Base-by-base conservation (phyloP, 1,140 invertebrate species). In the Platyscapa corneri region DNA sequence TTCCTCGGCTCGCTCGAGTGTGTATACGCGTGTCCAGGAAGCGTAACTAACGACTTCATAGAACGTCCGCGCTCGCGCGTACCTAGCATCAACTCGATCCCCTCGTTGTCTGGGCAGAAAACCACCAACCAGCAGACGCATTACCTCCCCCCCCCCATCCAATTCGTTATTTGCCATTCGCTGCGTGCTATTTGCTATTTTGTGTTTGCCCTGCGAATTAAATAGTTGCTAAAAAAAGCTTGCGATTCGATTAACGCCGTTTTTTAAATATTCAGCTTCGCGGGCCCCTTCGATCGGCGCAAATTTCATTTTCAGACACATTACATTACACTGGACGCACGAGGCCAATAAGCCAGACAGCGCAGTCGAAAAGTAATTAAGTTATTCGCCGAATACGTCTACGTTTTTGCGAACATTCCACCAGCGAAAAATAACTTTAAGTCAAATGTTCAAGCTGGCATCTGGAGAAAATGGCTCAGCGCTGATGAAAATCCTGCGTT, bases 21-120 rank as follows among this genome's bases (percentile, higher is more conserved):
- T 37, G 65, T 37, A 67, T 56, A 39, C 87, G 89, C 88, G 88
- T 89, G 89, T 90, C 88, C 86, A 87, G 89, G 88, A 88, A 91
- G 88, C 90, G 91, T 92, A 89, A 91, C 90, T 90, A 92, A 92
- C 89, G 89, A 90, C 91, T 92, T 90, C 88, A 92, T 90, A 90
- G 90, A 89, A 75, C 81, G 86, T 85, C 86, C 79, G 67, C 60
- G 77, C 82, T 85, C 89, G 87, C 76, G 76, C 76, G 76, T 78
- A 65, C 78, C 56, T 67, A 67, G 46, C 49, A 80, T 65, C 78
- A 72, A 80, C 76, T 82, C 70, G 39, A 34, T 82, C 49, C 34
- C n/a, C 30, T 74, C 32, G 30, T 74, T 82, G 81, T 74, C 37
- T 74, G 67, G 53, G 70, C 37, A 27, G 60, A 67, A 67, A 67